Conservation (phyloP, 2,113 vertebrate genomes). For the Lagopus muta region DNA sequence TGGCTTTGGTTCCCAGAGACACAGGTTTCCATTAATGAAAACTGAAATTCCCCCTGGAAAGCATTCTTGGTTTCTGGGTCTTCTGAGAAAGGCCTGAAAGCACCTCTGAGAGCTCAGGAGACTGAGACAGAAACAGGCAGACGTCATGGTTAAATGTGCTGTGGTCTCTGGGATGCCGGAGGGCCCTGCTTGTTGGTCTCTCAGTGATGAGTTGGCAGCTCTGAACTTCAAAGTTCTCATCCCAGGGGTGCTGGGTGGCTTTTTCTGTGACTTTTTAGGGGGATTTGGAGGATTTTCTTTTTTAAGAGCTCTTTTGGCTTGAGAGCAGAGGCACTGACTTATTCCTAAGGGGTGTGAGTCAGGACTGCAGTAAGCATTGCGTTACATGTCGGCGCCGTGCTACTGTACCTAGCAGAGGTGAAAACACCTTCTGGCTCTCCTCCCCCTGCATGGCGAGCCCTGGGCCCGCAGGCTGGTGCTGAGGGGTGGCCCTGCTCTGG, state of each 20-base stretch:
- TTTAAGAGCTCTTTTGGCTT: not conserved
- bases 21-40: not conserved
- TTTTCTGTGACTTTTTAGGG: not conserved
- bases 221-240: not conserved
- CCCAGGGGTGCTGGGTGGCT: not conserved
- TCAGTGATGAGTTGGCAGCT: not conserved
- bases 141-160: not conserved
- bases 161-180: not conserved
- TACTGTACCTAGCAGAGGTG: not conserved
- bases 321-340: not conserved
- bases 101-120: not conserved
- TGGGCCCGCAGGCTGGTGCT: no score
- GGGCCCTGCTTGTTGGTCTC: not conserved
- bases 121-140: not conserved
- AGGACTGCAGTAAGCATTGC: not conserved
- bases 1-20: not conserved
- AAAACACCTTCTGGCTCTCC: not conserved
- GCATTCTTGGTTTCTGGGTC: not conserved
- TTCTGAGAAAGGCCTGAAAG: constrained; percentile 1
- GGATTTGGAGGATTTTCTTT: not conserved
- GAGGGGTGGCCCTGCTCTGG: not conserved
- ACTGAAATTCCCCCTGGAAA: not conserved
- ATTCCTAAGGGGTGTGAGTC: not conserved
- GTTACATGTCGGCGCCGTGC: accelerated
- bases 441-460: not conserved